Percentiles rank a stretch among this genome's conserved stretches.
These are phyloP conservation scores for Amphilophus citrinellus DNA, from an alignment of 2,113 vertebrate genomes.

Conservation along the genomic window DNA sequence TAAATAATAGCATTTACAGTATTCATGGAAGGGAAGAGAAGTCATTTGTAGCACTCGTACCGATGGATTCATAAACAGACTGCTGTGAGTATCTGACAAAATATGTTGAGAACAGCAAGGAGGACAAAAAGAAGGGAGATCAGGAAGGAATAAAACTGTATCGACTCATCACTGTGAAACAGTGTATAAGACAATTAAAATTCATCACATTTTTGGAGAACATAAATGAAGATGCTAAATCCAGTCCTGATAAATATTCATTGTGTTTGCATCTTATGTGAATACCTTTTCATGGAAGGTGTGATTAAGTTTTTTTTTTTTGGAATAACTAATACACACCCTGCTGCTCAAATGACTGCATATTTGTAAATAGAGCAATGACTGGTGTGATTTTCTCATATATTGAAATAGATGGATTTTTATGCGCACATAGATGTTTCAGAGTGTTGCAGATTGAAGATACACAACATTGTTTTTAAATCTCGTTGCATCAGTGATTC, in stretches of 20 bases:
- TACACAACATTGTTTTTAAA: no score
- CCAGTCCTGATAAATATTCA: conserved; percentile 32
- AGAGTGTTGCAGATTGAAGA: no score
- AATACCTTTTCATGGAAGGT: neutral
- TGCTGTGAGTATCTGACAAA: conserved; percentile 1
- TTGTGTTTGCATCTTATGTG: conserved; percentile 7
- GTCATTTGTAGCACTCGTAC: conserved; percentile 15
- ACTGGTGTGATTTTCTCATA: neutral
- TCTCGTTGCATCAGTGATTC: neutral
- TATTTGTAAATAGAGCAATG: conserved; percentile 10
- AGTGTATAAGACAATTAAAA: neutral
- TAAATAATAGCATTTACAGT: conserved; percentile 15
- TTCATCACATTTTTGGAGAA: neutral
- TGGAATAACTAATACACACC: neutral
- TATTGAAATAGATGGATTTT: neutral
- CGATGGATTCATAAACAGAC: conserved; percentile 13
- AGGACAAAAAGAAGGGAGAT: neutral
- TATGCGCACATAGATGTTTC: neutral
- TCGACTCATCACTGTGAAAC: conserved; percentile 8
- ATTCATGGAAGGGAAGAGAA: conserved; percentile 2
- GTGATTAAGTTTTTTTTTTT: neutral
- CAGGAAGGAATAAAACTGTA: neutral
- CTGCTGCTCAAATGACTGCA: neutral
- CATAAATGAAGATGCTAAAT: conserved; percentile 27
- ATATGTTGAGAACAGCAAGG: neutral